Evolutionary conservation across 2,113 vertebrate species (phyloP).

Genomic region (Pundamilia nyererei): DNA sequence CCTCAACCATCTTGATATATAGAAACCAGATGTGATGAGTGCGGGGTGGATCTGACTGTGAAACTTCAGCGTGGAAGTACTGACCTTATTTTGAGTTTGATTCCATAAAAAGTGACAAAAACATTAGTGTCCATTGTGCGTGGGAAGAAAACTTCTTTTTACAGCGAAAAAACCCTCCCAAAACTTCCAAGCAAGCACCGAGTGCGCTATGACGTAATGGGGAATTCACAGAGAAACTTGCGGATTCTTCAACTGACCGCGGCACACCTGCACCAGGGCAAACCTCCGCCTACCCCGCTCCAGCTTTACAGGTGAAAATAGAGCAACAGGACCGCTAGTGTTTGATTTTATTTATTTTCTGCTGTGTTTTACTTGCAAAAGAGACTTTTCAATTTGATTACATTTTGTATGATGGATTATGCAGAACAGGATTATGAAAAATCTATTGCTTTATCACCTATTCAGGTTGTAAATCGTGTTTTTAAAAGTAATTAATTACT

Average conservation of each 20-base stretch:
- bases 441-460: rapidly evolving
- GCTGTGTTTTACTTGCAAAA: background rate
- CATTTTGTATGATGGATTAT: background rate
- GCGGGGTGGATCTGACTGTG: background rate
- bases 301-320: background rate
- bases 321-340: background rate
- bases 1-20: rapidly evolving
- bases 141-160: too few species aligned
- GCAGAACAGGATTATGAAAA: background rate
- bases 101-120: too few species aligned
- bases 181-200: rapidly evolving
- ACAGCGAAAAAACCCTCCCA: rapidly evolving
- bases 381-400: background rate
- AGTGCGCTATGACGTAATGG: rapidly evolving
- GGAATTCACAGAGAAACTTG: too few species aligned
- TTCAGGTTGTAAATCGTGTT: background rate
- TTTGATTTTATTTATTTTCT: too few species aligned
- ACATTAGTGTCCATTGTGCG: too few species aligned
- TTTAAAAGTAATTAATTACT: background rate
- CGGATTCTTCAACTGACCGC: too few species aligned
- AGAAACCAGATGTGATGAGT: background rate
- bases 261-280: rapidly evolving
- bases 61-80: background rate
- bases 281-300: rapidly evolving
- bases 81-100: too few species aligned